Evolutionary conservation across 2,888 invertebrate species (phyloP), one percentile per base, ranked within the genome.

Genomic region (Rhodophaea formosa): DNA sequence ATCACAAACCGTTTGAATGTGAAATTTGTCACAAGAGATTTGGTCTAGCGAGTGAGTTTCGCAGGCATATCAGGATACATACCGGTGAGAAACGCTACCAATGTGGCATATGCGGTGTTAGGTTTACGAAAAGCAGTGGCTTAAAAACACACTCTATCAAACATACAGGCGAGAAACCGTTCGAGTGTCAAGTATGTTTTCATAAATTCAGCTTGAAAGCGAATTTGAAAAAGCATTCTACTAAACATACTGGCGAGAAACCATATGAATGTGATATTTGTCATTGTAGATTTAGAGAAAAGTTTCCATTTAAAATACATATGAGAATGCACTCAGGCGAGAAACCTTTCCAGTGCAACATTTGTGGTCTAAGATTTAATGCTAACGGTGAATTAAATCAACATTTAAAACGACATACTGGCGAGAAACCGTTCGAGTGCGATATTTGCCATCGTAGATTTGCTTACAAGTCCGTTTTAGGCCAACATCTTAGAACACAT

Each of bases 311-410:
- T 10, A 35, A 14, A 14, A 51, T 51, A 16, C 51, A 51, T 51
- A 16, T 51, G 3, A 14, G 32, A 35, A 51, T 17, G 42, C 66
- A 69, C 35, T 62, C 62, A 7, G 59, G 56, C 6, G 64, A 60
- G 8, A 67, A 61, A 39, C 61, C 62, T 1, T 64, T 45, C n/a
- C 35, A 51, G 8, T 51, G 51, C 16, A 51, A 14, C 15, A 30
- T 49, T 30, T 49, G 47, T 30, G 47, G 47, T 1, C 15, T 32
- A 8, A 32, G 32, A 5, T 51, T 16, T 1, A 32, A 12, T 14
- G 14, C 51, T 7, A 51, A 51, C 15, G 29, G 32, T 1, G 51
- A 51, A 15, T 16, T 51, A 16, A 35, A 30, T 14, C 23, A 23
- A 3, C 39, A 53, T 42, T 42, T 42, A 29, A 53, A 14, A 16